Percentiles rank a stretch among this genome's conserved stretches.
Evolutionary conservation across 2,888 invertebrate species (phyloP).

Genomic region (Gasteruption jaculator): DNA sequence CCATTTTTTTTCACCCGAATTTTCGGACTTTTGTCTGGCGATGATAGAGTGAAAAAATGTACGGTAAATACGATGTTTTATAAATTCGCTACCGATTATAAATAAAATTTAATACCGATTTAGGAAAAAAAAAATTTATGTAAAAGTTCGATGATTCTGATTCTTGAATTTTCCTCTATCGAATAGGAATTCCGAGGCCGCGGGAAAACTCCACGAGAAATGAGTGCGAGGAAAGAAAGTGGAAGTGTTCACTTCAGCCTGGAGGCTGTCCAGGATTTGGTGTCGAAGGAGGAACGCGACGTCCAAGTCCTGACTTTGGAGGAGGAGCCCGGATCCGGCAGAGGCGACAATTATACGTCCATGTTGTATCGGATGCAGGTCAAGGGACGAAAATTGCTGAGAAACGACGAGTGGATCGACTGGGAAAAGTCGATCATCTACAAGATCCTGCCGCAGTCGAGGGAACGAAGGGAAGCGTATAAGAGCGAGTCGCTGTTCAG

Average conservation of each 20-base stretch:
- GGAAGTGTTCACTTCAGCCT: constrained; percentile 31
- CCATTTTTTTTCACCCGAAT: neutral
- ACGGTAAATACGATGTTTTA: too few relatives aligned
- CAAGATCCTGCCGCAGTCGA: constrained; percentile 66
- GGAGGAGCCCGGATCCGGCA: constrained; percentile 67
- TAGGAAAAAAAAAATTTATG: too few relatives aligned
- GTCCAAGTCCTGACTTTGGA: constrained; percentile 46
- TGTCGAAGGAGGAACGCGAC: constrained; percentile 38
- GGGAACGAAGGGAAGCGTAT: constrained; percentile 62
- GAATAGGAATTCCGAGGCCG: too few relatives aligned
- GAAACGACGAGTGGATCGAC: constrained; percentile 52
- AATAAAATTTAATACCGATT: too few relatives aligned
- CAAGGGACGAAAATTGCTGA: constrained; percentile 53
- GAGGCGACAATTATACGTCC: constrained; percentile 73
- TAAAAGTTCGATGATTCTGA: too few relatives aligned
- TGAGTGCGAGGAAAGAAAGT: neutral
- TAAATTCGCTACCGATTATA: too few relatives aligned
- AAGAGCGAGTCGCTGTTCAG: constrained; percentile 68
- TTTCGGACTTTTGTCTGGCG: too few relatives aligned
- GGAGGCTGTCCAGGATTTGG: constrained; percentile 40
- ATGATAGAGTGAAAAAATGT: constrained; percentile 20
- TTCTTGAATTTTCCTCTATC: too few relatives aligned
- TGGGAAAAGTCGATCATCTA: constrained; percentile 67
- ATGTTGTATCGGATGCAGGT: constrained; percentile 65
- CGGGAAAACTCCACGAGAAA: too few relatives aligned